Conservation (phyloP, 2,888 invertebrate genomes). For the Sturmia bella region DNA sequence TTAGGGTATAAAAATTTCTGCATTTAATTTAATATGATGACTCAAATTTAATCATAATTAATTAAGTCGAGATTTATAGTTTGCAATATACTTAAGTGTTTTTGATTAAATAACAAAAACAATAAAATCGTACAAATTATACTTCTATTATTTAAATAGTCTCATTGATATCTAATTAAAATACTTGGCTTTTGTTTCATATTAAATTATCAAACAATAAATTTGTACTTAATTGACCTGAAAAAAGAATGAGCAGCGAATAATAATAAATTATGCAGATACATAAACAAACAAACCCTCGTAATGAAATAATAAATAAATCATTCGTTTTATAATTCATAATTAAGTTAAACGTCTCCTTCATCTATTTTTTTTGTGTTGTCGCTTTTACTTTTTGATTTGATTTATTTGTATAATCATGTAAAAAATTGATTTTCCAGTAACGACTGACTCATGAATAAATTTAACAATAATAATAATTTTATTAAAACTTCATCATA, state of each 20-base stretch:
- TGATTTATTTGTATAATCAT: constrained; percentile 36
- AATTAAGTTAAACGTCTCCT: constrained; percentile 47
- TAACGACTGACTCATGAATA: constrained; percentile 60
- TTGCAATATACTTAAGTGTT: neutral
- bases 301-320: constrained; percentile 56
- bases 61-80: no score
- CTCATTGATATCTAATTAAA: constrained; percentile 53
- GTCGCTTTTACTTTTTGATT: neutral
- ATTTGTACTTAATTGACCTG: constrained; percentile 38
- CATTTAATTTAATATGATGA: no score
- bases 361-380: neutral
- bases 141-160: neutral
- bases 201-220: constrained; percentile 41
- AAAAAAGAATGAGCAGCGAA: neutral
- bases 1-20: no score
- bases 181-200: constrained; percentile 40
- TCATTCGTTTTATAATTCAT: constrained; percentile 53
- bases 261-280: neutral
- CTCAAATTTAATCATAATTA: no score
- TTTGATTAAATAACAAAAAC: neutral
- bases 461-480: constrained; percentile 57
- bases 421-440: constrained; percentile 64
- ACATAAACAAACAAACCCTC: neutral
- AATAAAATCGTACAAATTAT: neutral
- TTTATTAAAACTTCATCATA: constrained; percentile 32